These are phyloP conservation scores for Danaus plexippus DNA, from an alignment of 1,140 invertebrate genomes.

Conservation along the genomic window DNA sequence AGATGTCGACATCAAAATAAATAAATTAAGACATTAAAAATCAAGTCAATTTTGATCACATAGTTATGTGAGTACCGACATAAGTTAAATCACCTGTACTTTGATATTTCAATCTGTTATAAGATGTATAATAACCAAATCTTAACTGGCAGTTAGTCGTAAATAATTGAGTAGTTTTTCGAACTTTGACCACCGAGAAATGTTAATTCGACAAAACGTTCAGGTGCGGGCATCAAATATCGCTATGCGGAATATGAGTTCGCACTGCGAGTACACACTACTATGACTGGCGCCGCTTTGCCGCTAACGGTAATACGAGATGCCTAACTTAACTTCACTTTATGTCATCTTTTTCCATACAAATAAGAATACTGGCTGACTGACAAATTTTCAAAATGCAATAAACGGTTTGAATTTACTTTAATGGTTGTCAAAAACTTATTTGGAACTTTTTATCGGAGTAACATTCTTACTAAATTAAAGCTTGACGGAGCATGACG, in stretches of 20 bases:
- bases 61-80: too few relatives aligned
- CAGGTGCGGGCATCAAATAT: constrained; percentile 20
- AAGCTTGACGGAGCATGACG: too few relatives aligned
- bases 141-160: too few relatives aligned
- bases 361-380: constrained; percentile 27
- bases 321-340: constrained; percentile 43
- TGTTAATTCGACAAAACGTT: constrained; percentile 11
- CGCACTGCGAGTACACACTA: constrained; percentile 28
- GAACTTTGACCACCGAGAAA: constrained; percentile 18
- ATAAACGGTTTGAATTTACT: neutral
- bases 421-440: too few relatives aligned
- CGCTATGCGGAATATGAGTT: constrained; percentile 26
- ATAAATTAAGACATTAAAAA: too few relatives aligned
- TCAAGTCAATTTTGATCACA: too few relatives aligned
- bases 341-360: constrained; percentile 30
- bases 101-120: too few relatives aligned
- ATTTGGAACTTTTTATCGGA: too few relatives aligned
- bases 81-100: too few relatives aligned
- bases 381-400: constrained; percentile 1
- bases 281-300: constrained; percentile 41
- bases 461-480: too few relatives aligned
- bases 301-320: constrained; percentile 62
- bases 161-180: neutral
- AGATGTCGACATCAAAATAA: too few relatives aligned
- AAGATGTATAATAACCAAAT: too few relatives aligned